Evolutionary conservation across 2,888 invertebrate genomes (phyloP).

Genomic region (Galerucella calmariensis): DNA sequence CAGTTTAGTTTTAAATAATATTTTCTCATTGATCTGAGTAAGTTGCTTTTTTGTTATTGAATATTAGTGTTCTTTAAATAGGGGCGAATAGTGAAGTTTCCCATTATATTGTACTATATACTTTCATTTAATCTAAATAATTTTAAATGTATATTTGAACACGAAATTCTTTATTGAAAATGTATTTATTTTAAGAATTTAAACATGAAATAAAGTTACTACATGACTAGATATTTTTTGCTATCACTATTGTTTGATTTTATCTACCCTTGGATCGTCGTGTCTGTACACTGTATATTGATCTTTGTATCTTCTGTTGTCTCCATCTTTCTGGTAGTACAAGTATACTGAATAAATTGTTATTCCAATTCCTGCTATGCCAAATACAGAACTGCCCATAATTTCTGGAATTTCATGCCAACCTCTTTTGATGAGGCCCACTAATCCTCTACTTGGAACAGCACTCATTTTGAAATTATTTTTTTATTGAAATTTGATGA

Average conservation of each 20-base stretch:
- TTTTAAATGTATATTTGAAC: conserved; percentile 44
- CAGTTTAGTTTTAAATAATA: too few relatives aligned
- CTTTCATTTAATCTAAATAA: conserved; percentile 33
- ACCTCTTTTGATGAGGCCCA: conserved; percentile 62
- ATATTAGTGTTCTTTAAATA: conserved; percentile 6
- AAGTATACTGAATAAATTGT: conserved; percentile 67
- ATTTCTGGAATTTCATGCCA: conserved; percentile 81
- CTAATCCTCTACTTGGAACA: conserved; percentile 50
- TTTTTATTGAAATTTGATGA: background rate
- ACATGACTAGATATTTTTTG: conserved; percentile 20
- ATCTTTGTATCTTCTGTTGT: conserved; percentile 74
- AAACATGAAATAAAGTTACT: conserved; percentile 42
- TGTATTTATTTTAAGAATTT: conserved; percentile 43
- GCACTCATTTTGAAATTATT: conserved; percentile 40
- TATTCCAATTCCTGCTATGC: conserved; percentile 67
- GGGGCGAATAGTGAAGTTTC: background rate
- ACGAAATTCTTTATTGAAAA: conserved; percentile 40
- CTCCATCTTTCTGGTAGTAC: conserved; percentile 68
- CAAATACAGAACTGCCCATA: conserved; percentile 71
- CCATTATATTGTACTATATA: background rate
- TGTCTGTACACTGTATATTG: conserved; percentile 74
- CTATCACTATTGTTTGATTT: conserved; percentile 68
- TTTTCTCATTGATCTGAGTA: too few relatives aligned
- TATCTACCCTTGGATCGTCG: conserved; percentile 72
- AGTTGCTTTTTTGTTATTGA: background rate